phyloP scores from a whole-genome alignment of 2,888 invertebrate genomes.

The Altica lythri region DNA sequence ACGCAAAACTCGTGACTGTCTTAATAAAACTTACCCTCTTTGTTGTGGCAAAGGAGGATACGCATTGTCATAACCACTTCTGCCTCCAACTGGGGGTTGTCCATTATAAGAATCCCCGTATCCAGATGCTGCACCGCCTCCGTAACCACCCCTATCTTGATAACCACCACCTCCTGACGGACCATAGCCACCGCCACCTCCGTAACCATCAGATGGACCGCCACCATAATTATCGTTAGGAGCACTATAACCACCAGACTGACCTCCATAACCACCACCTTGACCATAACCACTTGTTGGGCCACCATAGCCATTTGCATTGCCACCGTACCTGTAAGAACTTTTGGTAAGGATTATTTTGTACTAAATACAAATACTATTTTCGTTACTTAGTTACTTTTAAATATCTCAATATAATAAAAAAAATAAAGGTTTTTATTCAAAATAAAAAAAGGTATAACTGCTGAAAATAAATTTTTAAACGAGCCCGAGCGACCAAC shows the following conservation, averaged over 20 bases:
- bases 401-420: no score
- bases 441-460: no score
- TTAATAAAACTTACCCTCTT: slow-evolving; percentile 40
- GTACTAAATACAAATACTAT: no score
- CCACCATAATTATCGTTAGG: slow-evolving; percentile 28
- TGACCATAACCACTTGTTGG: slow-evolving; percentile 30
- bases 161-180: slow-evolving; percentile 30
- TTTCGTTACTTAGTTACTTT: no score
- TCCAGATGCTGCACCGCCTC: slow-evolving; percentile 18
- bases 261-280: slow-evolving; percentile 23
- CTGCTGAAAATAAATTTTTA: no score
- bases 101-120: slow-evolving; percentile 32
- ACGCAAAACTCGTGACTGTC: no score
- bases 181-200: slow-evolving; percentile 32
- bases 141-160: slow-evolving; percentile 31
- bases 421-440: no score
- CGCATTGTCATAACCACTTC: slow-evolving; percentile 42
- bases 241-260: slow-evolving; percentile 35
- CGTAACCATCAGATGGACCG: no score
- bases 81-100: slow-evolving; percentile 24
- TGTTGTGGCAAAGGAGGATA: slow-evolving; percentile 44
- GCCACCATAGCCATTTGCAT: slow-evolving; percentile 31
- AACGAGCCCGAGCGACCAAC: no score
- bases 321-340: slow-evolving; percentile 42
- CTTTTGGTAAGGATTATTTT: no score